Evolutionary conservation across 2,113 vertebrate species (phyloP).

Genomic region (Serilophus lunatus): DNA sequence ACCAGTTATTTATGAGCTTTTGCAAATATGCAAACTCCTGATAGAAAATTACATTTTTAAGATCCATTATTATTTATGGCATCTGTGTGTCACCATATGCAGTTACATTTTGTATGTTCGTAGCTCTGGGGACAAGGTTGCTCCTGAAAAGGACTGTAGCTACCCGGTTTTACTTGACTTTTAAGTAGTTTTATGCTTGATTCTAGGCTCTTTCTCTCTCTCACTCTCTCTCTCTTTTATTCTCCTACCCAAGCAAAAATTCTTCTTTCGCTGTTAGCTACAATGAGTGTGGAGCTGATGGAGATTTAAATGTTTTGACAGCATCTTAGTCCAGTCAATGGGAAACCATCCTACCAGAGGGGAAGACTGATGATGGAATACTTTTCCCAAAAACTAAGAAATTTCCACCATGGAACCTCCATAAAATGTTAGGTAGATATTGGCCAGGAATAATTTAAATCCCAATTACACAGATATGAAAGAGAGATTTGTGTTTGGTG

Average conservation of each 20-base stretch:
- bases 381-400: neutral
- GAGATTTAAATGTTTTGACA: neutral
- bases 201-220: neutral
- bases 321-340: neutral
- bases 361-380: neutral
- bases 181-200: neutral
- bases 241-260: neutral
- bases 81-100: neutral
- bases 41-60: slow-evolving; percentile 69
- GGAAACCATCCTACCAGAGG: neutral
- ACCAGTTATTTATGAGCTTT: slow-evolving; percentile 64
- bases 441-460: neutral
- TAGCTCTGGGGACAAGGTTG: neutral
- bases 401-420: neutral
- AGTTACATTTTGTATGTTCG: neutral
- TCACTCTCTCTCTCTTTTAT: no score
- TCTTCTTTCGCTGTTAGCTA: neutral
- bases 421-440: neutral
- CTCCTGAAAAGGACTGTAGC: neutral
- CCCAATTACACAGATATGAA: neutral
- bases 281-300: neutral
- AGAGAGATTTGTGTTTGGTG: neutral
- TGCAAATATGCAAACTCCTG: slow-evolving; percentile 29
- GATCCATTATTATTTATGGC: slow-evolving; percentile 42
- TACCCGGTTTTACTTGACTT: neutral